Percentiles rank a stretch among this genome's conserved stretches.
Conservation (phyloP, 2,888 invertebrate species). For the Lithodes maja region DNA sequence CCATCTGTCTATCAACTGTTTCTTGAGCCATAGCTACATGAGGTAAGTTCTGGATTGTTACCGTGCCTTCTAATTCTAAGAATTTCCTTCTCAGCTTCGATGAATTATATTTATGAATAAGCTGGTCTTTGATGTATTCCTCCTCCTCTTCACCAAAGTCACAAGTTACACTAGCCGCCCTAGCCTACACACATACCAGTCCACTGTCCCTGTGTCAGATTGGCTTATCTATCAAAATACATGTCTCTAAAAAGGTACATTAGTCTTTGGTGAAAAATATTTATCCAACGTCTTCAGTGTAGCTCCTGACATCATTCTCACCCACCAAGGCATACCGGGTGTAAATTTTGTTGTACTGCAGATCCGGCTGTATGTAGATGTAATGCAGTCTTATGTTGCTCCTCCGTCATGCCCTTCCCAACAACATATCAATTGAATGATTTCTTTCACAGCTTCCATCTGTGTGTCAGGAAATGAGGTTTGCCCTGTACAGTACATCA, state of each 20-base stretch:
- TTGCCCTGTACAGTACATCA: constrained; percentile 1
- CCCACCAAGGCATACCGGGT: neutral
- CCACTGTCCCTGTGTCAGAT: neutral
- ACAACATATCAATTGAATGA: neutral
- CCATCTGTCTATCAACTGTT: neutral
- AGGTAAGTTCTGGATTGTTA: neutral
- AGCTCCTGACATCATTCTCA: neutral
- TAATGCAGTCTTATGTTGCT: neutral
- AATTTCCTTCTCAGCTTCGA: constrained; percentile 8
- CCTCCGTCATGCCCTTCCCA: neutral
- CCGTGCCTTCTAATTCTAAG: constrained; percentile 7
- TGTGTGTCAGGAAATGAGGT: neutral
- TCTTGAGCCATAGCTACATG: neutral
- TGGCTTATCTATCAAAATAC: constrained; percentile 11
- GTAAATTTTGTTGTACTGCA: neutral
- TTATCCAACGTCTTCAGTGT: constrained; percentile 5
- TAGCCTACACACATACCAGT: constrained; percentile 11
- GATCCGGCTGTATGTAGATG: neutral
- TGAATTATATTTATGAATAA: neutral
- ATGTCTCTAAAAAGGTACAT: constrained; percentile 16
- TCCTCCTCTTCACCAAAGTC: constrained; percentile 7
- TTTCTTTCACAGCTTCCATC: constrained; percentile 13
- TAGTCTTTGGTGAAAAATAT: neutral
- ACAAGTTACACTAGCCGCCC: constrained; percentile 20
- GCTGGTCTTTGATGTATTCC: constrained; percentile 6